Conservation (phyloP, 2,797 vertebrate genomes). For the Tragelaphus eurycerus region DNA sequence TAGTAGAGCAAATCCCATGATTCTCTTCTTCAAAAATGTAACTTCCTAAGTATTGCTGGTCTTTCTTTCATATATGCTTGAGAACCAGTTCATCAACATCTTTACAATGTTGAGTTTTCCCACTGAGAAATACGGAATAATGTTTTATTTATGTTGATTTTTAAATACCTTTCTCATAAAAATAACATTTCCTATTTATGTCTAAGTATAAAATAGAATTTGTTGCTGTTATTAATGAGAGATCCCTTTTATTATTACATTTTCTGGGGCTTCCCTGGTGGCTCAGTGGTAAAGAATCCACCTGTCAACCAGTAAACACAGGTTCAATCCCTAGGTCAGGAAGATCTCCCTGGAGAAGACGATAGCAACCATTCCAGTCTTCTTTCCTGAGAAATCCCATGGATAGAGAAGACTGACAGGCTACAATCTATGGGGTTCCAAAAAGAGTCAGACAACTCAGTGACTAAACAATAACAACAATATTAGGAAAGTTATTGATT, state of each 20-base stretch:
- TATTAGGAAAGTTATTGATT: not conserved
- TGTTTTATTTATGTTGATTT: not conserved
- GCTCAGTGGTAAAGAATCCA: not conserved
- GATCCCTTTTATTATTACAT: not conserved
- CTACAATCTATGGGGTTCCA: not conserved
- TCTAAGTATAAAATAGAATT: not conserved
- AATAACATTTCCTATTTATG: constrained; percentile 1
- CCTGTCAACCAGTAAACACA: not conserved
- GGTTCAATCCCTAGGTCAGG: not conserved
- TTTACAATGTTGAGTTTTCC: not conserved
- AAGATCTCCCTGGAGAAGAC: not conserved
- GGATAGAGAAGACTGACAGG: not conserved
- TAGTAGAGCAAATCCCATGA: not conserved
- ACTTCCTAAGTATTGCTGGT: not conserved
- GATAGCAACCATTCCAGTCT: not conserved
- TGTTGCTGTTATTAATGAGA: not conserved
- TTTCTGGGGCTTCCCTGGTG: not conserved
- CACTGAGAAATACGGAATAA: not conserved
- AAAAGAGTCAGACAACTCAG: not conserved
- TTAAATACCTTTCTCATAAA: not conserved
- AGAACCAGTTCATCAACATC: not conserved
- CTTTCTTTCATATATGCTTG: not conserved
- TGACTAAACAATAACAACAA: not conserved
- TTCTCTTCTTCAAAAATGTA: not conserved
- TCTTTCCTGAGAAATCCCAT: not conserved